These are phyloP conservation scores for Uropsilus gracilis DNA, from an alignment of 2,113 vertebrate species.

Conservation along the genomic window DNA sequence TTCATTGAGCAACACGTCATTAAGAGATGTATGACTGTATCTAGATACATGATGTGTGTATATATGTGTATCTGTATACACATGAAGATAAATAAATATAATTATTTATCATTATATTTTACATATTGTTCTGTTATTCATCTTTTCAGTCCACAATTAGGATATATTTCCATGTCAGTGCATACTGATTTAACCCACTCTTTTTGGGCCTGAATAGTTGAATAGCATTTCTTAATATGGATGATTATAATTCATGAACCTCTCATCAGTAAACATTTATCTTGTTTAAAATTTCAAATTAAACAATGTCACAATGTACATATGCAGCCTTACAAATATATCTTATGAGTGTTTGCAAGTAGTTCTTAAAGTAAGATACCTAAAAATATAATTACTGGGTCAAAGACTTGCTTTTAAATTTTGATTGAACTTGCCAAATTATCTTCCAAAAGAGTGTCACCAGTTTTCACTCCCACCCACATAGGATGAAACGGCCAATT, in stretches of 20 bases:
- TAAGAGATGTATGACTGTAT: background rate
- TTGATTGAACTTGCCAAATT: background rate
- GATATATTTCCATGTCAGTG: background rate
- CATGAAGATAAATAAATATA: background rate
- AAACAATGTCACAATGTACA: background rate
- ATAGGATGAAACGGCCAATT: background rate
- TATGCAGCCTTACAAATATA: background rate
- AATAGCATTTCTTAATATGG: background rate
- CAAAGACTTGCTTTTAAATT: background rate
- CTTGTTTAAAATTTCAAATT: background rate
- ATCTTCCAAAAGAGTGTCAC: background rate
- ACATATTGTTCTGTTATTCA: background rate
- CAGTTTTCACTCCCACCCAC: background rate
- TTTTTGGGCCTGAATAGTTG: background rate
- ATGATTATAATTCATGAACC: background rate
- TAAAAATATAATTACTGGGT: background rate
- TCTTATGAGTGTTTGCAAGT: background rate
- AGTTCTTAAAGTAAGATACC: background rate
- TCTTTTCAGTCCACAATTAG: background rate
- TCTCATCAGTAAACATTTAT: conserved; percentile 6
- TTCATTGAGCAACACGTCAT: background rate
- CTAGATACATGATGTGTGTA: background rate
- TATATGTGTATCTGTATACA: background rate
- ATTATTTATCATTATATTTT: background rate
- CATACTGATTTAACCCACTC: background rate